A percentile compares a stretch with the other conserved stretches of the same genome.
Evolutionary conservation across 2,797 vertebrate genomes (phyloP).

Genomic region (Cuculus canorus): DNA sequence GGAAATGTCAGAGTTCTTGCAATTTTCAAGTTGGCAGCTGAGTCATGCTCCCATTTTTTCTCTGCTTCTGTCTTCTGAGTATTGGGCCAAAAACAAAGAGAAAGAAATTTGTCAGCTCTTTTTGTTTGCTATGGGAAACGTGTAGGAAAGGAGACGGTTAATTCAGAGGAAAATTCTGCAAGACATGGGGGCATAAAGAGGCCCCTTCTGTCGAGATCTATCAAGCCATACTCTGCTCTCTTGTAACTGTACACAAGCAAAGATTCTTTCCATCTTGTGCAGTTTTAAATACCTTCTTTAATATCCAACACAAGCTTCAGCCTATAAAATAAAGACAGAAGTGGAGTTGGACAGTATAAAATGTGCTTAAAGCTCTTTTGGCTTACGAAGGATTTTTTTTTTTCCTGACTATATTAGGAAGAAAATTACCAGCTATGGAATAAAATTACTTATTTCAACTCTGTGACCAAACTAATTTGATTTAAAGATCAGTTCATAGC

Average conservation of each 20-base stretch:
- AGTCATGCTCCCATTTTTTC: background rate
- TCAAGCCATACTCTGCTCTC: background rate
- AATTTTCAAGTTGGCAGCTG: background rate
- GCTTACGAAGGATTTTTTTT: background rate
- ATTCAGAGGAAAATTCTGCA: background rate
- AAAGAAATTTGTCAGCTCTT: background rate
- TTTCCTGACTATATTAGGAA: background rate
- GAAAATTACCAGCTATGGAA: background rate
- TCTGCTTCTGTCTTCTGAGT: background rate
- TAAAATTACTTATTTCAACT: background rate
- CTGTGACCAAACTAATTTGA: background rate
- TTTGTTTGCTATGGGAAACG: background rate
- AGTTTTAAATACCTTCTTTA: background rate
- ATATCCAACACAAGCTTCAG: background rate
- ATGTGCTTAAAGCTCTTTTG: background rate
- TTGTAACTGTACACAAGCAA: background rate
- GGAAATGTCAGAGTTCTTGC: background rate
- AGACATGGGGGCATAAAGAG: background rate
- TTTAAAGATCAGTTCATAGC: background rate
- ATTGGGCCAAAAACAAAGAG: background rate
- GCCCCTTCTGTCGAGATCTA: background rate
- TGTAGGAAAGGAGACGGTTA: background rate
- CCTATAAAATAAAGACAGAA: background rate
- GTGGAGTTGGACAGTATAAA: background rate
- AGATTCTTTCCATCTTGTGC: background rate